Conservation (phyloP, 2,797 vertebrate species). For the Anguilla megastoma region DNA sequence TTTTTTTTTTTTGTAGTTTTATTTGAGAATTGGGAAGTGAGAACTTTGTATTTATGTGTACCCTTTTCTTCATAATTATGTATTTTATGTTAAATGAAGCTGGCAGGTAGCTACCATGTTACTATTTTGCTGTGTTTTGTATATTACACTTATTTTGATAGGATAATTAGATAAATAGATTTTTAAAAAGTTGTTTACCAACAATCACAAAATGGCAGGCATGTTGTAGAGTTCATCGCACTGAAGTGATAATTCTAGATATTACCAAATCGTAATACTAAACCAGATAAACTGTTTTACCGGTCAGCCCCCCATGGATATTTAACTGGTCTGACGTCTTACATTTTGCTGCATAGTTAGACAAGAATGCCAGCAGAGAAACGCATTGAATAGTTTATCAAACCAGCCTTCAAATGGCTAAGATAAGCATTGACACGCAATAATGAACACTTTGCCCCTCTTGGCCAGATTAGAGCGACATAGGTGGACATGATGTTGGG, state of each 20-base stretch:
- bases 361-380: not conserved
- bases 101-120: not conserved
- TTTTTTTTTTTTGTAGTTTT: not conserved
- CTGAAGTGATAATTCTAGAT: not conserved
- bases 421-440: not conserved
- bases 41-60: no score
- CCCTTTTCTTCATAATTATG: not conserved
- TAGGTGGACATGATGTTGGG: slow-evolving; percentile 6
- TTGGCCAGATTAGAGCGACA: not conserved
- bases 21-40: not conserved
- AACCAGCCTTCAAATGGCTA: not conserved
- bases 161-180: not conserved
- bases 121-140: not conserved
- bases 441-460: not conserved
- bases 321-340: not conserved
- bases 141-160: not conserved
- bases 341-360: not conserved
- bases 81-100: not conserved
- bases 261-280: not conserved
- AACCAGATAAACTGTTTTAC: not conserved
- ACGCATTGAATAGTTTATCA: not conserved
- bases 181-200: not conserved
- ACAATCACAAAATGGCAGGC: not conserved
- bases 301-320: not conserved
- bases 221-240: not conserved